phyloP scores from a whole-genome alignment of 2,797 vertebrate species.

The Podarcis siculus region DNA sequence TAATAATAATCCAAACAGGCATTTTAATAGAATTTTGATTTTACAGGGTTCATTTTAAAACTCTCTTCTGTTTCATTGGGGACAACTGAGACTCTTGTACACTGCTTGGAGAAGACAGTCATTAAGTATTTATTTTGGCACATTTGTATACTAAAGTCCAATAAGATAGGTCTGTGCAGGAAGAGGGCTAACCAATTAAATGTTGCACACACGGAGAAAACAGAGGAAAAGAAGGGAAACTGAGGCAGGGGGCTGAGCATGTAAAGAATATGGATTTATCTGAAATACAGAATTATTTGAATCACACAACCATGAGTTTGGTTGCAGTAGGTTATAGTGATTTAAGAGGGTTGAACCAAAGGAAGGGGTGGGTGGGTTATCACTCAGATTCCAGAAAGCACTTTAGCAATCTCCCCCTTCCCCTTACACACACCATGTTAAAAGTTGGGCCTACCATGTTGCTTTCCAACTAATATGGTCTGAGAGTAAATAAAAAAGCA shows the following conservation, averaged over 20 bases:
- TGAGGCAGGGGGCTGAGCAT: not conserved
- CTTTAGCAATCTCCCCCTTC: not conserved
- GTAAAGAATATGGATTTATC: too few species aligned
- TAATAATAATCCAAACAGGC: too few species aligned
- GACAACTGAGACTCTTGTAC: too few species aligned
- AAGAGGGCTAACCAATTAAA: not conserved
- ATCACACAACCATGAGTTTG: not conserved
- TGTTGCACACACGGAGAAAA: not conserved
- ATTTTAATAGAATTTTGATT: too few species aligned
- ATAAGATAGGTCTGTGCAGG: not conserved
- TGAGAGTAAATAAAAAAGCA: not conserved
- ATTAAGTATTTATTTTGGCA: too few species aligned
- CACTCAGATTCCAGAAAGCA: not conserved
- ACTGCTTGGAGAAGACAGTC: too few species aligned
- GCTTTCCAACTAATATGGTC: not conserved
- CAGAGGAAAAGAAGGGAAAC: not conserved
- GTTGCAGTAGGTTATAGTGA: not conserved
- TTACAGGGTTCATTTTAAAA: too few species aligned
- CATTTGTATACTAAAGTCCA: too few species aligned
- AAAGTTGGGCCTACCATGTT: not conserved
- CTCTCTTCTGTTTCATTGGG: too few species aligned
- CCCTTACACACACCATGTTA: not conserved
- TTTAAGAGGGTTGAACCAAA: not conserved
- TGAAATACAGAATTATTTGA: not conserved
- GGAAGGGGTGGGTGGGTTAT: not conserved